Conservation (phyloP, 2,888 invertebrate genomes). For the Drepana falcataria region DNA sequence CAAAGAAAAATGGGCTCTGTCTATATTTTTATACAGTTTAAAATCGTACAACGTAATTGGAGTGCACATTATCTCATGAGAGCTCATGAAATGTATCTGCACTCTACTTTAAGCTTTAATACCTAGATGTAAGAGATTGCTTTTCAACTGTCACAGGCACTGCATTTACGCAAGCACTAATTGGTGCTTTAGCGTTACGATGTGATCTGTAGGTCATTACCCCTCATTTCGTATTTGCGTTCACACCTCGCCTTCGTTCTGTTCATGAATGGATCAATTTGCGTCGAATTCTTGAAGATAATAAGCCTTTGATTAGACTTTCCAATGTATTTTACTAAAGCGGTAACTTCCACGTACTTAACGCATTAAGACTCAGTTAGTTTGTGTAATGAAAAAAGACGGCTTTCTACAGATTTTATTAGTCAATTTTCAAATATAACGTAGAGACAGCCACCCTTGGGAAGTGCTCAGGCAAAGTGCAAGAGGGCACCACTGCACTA, state of each 20-base stretch:
- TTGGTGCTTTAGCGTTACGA: slow-evolving; percentile 41
- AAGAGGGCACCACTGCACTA: no score
- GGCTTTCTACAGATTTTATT: no score
- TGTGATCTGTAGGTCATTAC: slow-evolving; percentile 37
- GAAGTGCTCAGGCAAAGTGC: no score
- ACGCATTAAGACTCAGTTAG: no score
- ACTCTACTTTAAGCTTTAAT: not conserved
- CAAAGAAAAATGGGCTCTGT: slow-evolving; percentile 16
- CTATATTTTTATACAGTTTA: not conserved
- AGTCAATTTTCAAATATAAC: no score
- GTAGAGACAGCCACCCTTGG: no score
- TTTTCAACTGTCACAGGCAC: slow-evolving; percentile 8
- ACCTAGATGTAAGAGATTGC: not conserved
- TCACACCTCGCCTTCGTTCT: slow-evolving; percentile 20
- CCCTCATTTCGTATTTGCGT: slow-evolving; percentile 34
- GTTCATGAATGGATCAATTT: slow-evolving; percentile 11
- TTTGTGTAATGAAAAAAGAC: no score
- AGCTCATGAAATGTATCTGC: not conserved
- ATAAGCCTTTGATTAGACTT: not conserved
- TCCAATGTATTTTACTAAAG: not conserved
- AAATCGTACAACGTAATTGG: slow-evolving; percentile 8
- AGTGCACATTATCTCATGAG: slow-evolving; percentile 2
- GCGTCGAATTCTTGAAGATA: not conserved
- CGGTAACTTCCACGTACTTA: no score
- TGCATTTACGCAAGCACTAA: slow-evolving; percentile 25